Percentiles rank a stretch among this genome's conserved stretches.
These are phyloP conservation scores for Pegea sp. DNA, from an alignment of 23 tunicate species.

Conservation along the genomic window DNA sequence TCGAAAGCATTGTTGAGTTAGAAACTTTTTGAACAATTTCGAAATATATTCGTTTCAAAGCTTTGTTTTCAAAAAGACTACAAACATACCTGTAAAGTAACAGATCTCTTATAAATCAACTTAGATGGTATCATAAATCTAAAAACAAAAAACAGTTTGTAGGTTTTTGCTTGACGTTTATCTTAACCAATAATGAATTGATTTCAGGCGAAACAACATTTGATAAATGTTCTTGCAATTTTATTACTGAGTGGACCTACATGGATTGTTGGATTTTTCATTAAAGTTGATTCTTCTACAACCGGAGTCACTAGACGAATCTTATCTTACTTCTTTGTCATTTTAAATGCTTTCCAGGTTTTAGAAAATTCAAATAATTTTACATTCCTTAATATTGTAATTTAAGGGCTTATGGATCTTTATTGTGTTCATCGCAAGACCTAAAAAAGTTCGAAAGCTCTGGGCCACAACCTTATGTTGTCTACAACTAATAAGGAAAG, in stretches of 20 bases:
- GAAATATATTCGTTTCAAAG: too few relatives aligned
- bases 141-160: too few relatives aligned
- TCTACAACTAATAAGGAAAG: too few relatives aligned
- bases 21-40: too few relatives aligned
- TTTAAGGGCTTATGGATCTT: constrained; percentile 83
- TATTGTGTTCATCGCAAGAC: constrained; percentile 51
- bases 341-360: constrained; percentile 77
- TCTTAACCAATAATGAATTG: too few relatives aligned
- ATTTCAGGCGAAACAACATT: constrained; percentile 53
- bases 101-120: background rate
- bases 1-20: too few relatives aligned
- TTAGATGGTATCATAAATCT: too few relatives aligned
- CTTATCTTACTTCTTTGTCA: constrained; percentile 50
- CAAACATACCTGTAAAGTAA: too few relatives aligned
- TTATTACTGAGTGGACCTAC: constrained; percentile 58
- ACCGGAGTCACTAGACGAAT: constrained; percentile 38
- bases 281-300: constrained; percentile 37
- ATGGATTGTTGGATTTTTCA: constrained; percentile 65
- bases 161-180: too few relatives aligned
- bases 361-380: too few relatives aligned
- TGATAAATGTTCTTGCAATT: constrained; percentile 51
- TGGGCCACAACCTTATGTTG: too few relatives aligned
- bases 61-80: too few relatives aligned
- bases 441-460: constrained; percentile 20
- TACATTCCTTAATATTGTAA: background rate